These are phyloP conservation scores for Aphelinus atriplicis DNA, from an alignment of 1,140 invertebrate species.

Conservation along the genomic window DNA sequence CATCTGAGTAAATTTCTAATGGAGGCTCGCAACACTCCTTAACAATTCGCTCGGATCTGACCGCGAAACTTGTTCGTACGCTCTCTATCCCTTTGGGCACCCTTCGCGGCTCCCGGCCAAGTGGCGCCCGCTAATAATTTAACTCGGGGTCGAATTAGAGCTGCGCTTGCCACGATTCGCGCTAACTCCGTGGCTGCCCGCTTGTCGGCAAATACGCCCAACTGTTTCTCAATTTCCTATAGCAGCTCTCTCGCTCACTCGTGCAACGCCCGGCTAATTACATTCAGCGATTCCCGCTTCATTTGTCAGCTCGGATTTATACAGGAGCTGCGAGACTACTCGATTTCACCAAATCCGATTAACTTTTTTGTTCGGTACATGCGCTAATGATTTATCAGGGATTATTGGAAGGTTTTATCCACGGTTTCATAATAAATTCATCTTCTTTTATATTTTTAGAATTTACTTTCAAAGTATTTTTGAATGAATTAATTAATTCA, in stretches of 20 bases:
- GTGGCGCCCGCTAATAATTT: conserved; percentile 56
- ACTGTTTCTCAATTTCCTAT: background rate
- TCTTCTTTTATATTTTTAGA: too few species aligned
- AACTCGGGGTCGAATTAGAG: conserved; percentile 56
- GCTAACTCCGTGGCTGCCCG: background rate
- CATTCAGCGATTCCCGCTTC: conserved; percentile 3
- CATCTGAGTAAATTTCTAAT: too few species aligned
- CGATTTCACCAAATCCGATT: background rate
- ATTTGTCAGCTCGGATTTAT: conserved; percentile 6
- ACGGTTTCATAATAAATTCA: too few species aligned
- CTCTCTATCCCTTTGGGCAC: background rate
- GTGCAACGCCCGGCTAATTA: background rate
- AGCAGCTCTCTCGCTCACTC: background rate
- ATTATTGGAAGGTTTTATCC: background rate
- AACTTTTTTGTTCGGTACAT: background rate
- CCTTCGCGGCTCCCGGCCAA: conserved; percentile 47
- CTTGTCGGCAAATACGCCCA: too few species aligned
- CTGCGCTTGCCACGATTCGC: conserved; percentile 36
- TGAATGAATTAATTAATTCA: too few species aligned
- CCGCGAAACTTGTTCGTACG: too few species aligned
- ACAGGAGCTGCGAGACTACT: background rate
- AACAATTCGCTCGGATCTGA: too few species aligned
- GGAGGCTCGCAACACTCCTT: too few species aligned
- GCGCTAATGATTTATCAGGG: background rate
- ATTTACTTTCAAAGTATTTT: too few species aligned